Conservation (phyloP, 2,888 invertebrate genomes). For the Trachelus tabidus region DNA sequence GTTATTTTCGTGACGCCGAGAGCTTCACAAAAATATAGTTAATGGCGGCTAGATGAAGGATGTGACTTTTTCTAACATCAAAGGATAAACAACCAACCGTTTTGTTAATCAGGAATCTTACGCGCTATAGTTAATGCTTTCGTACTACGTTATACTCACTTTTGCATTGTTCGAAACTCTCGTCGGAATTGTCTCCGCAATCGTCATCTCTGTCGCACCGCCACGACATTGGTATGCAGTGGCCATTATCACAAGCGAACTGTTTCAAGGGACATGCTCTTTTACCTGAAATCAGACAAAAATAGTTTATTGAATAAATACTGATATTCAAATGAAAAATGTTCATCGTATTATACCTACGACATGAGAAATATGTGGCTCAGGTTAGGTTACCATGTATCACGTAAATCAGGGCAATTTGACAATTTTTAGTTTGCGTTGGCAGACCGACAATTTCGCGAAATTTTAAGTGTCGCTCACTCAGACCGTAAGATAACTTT, state of each 20-base stretch:
- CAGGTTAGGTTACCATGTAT: neutral
- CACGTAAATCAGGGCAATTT: neutral
- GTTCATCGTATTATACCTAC: neutral
- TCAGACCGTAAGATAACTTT: neutral
- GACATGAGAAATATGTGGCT: neutral
- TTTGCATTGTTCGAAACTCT: conserved; percentile 77
- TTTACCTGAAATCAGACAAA: conserved; percentile 51
- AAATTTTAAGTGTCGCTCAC: neutral
- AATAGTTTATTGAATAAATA: neutral
- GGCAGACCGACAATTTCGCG: neutral
- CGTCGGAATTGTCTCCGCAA: conserved; percentile 86
- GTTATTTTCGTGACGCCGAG: neutral
- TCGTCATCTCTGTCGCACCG: conserved; percentile 84
- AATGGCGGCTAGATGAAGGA: neutral
- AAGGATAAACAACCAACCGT: neutral
- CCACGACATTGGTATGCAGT: conserved; percentile 82
- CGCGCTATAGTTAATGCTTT: neutral
- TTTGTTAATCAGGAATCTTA: neutral
- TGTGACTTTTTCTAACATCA: neutral
- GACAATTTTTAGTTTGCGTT: neutral
- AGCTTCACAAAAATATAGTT: neutral
- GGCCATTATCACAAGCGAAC: conserved; percentile 79
- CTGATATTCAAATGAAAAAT: neutral
- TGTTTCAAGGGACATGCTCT: conserved; percentile 75
- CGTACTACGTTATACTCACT: conserved; percentile 64